Evolutionary conservation across 2,113 vertebrate species (phyloP), one percentile per base, ranked within the genome.

Genomic region (Heterotilapia buettikoferi): DNA sequence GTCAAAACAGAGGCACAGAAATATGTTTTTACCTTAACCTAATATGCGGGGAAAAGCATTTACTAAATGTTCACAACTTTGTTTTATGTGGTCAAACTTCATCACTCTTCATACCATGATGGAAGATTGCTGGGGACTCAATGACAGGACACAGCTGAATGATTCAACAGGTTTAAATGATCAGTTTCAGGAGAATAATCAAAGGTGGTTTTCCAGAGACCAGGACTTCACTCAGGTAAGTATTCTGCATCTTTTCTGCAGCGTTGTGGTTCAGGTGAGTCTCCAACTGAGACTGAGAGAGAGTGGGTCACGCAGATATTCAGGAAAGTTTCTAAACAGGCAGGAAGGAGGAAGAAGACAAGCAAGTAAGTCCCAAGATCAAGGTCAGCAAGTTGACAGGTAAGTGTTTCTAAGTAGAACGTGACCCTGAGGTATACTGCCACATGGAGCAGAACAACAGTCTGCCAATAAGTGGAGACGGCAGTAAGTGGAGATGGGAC

Each of bases 31-130:
- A 24, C 36, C 5, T 14, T 71, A 71, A 71, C 63, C 63, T 40
- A 40, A 71, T 43, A 21, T 71, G 0, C 0, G 10, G 9, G 10
- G 9, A 0, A 4, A 24, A 14, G 4, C 0, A 1, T 71, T 43
- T 24, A 24, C 7, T 43, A 71, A 38, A 71, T 71, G 36, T 71
- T 71, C 36, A 38, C 61, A 66, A 66, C 61, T 66, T 66, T 66
- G 61, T 66, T 13, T 0, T 66, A 66, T 66, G 31, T 12, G 10
- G 31, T 18, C 61, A 68, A 9, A 9, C n/a, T 68, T 68, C 0
- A 0, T 68, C 36, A 6, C 36, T 21, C 36, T 43, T 40, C 12
- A 68, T 8, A 40, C 36, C 36, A 14, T 9, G 3, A 43, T 40
- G 36, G 7, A 2, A 71, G 6, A 66, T 38, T n/a, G 6, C 33